Conservation (phyloP, 30 jellyfish, hydroid and myxozoan genomes). For the Turritopsis rubra region DNA sequence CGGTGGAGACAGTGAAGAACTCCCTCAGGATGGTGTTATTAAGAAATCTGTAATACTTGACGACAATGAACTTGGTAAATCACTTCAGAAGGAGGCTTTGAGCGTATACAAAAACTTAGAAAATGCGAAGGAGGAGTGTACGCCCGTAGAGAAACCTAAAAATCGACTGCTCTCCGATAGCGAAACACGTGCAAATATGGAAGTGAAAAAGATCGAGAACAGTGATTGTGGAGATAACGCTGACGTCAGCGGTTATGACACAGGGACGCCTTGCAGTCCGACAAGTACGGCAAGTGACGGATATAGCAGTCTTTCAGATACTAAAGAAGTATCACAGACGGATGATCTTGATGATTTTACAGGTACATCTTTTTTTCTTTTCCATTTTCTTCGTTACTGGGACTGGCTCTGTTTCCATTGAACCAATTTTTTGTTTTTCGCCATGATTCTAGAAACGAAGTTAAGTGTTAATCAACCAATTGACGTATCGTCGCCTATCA, state of each 20-base stretch:
- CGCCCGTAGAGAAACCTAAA: constrained; percentile 1
- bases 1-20: constrained; percentile 1
- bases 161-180: constrained; percentile 10
- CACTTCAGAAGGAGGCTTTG: constrained; percentile 4
- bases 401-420: too few species aligned
- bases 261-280: constrained; percentile 8
- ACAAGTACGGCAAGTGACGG: constrained; percentile 7
- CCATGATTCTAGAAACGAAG: too few species aligned
- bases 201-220: neutral
- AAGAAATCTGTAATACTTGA: constrained; percentile 27
- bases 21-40: constrained; percentile 27
- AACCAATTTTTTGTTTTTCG: too few species aligned
- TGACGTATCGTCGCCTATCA: too few species aligned
- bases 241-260: neutral
- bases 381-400: too few species aligned
- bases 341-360: too few species aligned
- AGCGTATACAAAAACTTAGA: constrained; percentile 13
- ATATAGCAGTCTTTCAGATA: constrained; percentile 5
- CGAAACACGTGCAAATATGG: constrained; percentile 6
- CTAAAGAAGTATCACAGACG: too few species aligned
- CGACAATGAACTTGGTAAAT: constrained; percentile 22
- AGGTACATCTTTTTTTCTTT: too few species aligned
- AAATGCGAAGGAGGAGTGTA: neutral
- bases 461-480: too few species aligned
- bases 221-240: neutral